phyloP scores from a whole-genome alignment of 1,140 invertebrate species.

The Triops longicaudatus region DNA sequence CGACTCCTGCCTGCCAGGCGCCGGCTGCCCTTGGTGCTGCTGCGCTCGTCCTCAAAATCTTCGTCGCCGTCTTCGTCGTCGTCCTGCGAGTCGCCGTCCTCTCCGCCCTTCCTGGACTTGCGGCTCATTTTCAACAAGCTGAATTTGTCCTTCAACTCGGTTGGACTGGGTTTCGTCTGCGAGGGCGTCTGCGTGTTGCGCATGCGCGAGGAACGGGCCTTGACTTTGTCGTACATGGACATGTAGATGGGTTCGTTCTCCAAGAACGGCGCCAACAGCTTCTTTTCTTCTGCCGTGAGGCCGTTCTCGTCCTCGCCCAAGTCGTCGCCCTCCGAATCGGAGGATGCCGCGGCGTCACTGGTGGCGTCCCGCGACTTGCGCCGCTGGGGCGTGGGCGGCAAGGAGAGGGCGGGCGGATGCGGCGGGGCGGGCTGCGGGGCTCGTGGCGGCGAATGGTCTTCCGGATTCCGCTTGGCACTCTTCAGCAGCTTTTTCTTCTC shows the following conservation, averaged over 20 bases:
- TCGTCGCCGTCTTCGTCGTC: conserved; percentile 31
- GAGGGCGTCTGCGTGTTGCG: conserved; percentile 33
- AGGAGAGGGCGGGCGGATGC: too few relatives aligned
- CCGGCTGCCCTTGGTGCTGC: background rate
- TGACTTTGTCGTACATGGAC: conserved; percentile 98
- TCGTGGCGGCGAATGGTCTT: background rate
- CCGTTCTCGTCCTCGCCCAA: conserved; percentile 28
- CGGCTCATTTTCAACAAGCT: conserved; percentile 72
- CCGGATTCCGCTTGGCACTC: conserved; percentile 37
- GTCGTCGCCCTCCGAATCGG: conserved; percentile 18
- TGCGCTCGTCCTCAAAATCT: background rate
- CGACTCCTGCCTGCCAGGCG: background rate
- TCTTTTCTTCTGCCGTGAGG: conserved; percentile 6
- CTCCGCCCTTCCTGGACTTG: conserved; percentile 16
- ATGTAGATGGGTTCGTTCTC: conserved; percentile 84
- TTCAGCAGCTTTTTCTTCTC: conserved; percentile 32
- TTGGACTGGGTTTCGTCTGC: conserved; percentile 57
- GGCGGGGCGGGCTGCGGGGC: background rate
- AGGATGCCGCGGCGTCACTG: background rate
- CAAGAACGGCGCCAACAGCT: conserved; percentile 38
- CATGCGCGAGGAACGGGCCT: conserved; percentile 66
- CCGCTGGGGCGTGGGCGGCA: conserved; percentile 32
- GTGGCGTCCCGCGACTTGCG: conserved; percentile 22
- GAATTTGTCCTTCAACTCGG: conserved; percentile 86
- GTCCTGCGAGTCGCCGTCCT: conserved; percentile 32